Base-by-base conservation (phyloP, 2,888 invertebrate species). In the Scaptomyza tumidula region DNA sequence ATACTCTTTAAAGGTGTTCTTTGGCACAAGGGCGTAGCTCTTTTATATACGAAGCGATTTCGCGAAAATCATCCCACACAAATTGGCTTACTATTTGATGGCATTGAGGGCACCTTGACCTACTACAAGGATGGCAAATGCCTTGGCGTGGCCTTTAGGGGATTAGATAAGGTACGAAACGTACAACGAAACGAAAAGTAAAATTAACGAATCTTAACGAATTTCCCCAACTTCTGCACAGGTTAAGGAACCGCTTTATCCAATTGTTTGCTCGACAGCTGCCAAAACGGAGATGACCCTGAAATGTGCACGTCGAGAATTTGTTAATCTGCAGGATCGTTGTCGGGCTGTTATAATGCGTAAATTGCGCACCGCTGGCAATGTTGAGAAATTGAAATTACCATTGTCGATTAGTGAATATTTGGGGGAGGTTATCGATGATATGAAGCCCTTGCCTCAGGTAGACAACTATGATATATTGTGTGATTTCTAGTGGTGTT, bases 281-380 rank as follows among this genome's bases (percentile, higher is more conserved):
- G 95, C 95, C 16, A 95, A 95, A 91, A 95, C 96, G 2, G 95
- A 95, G 91, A 95, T 96, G 95, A 93, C 94, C 0, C 90, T 96
- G 16, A 93, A 93, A 33, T 91, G 92, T 31, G 93, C 94, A 77
- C 93, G 93, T 69, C 91, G 95, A 43, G 95, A 94, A 83, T 95
- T 95, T 88, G 93, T 94, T 1, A 95, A 93, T 89, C 92, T 96
- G 6, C 95, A 95, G 86, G 95, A 96, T 91, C 93, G 95, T 41
- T 95, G 95, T 88, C 92, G 95, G 24, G 94, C 94, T 1, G 93
- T 93, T 57, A 94, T 96, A 74, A 93, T 95, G 64, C 93, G 94
- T 57, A 91, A 93, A 50, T 88, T 95, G 9, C 92, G 91, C 53
- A 91, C 91, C 43, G 93, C 93, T 56, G 90, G 91, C 46, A 93